phyloP scores from a whole-genome alignment of 1,140 invertebrate genomes.

The Drosophila lacteicornis region DNA sequence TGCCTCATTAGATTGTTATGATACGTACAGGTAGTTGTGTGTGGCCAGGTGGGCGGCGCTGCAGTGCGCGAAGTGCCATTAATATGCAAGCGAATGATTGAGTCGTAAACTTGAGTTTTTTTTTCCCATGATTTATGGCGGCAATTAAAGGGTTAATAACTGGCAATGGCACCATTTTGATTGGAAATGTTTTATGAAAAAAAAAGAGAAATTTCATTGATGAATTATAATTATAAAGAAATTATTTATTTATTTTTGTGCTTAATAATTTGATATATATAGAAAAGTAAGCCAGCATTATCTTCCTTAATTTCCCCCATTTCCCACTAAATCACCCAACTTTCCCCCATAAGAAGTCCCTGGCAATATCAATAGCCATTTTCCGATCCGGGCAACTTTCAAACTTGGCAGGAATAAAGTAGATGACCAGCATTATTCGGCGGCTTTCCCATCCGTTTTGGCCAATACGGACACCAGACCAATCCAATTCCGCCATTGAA shows the following conservation, averaged over 20 bases:
- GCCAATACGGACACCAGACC: not conserved
- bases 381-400: constrained; percentile 3
- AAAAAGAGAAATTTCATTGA: not conserved
- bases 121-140: constrained; percentile 26
- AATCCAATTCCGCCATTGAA: constrained; percentile 30
- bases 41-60: constrained; percentile 25
- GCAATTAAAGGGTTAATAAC: constrained; percentile 7
- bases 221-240: too few species aligned
- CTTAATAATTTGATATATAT: not conserved
- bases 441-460: constrained; percentile 16
- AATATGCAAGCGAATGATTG: constrained; percentile 42
- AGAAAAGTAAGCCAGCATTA: not conserved
- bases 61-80: constrained; percentile 33
- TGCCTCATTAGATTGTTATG: constrained; percentile 71
- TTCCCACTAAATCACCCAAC: not conserved
- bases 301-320: not conserved
- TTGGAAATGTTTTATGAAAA: not conserved
- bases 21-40: constrained; percentile 19
- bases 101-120: constrained; percentile 31
- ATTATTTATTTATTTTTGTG: too few species aligned
- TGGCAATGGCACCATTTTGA: not conserved
- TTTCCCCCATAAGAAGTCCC: constrained; percentile 4
- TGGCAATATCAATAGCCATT: not conserved
- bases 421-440: constrained; percentile 7
- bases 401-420: not conserved